Evolutionary conservation across 2,888 invertebrate genomes (phyloP), one percentile per base, ranked within the genome.

Genomic region (Diaphora mendica): DNA sequence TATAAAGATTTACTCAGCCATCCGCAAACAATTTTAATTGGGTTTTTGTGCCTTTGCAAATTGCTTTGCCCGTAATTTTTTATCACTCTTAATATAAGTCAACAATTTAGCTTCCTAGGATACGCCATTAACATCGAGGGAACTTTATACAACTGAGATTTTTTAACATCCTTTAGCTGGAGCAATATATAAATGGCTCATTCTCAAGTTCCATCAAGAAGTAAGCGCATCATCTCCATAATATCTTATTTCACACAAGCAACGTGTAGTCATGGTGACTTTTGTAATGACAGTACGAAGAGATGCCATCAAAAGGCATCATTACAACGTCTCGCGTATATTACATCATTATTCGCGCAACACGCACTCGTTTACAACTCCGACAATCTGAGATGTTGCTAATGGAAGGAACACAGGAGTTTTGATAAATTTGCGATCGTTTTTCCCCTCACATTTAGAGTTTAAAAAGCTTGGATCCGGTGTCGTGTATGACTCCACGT

Each of bases 11-110:
- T 93, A 91, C 89, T 90, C 91, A 92, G 90, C 89, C 90, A 91
- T 92, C 93, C 86, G 93, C 93, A 94, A 94, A 94, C 92, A 94
- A 93, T 94, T 94, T 94, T 93, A 94, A 94, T 94, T 94, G 91
- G 91, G 91, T 92, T 93, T 92, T 93, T 92, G 90, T 91, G 86
- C 91, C 90, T 91, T 84, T 88, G 85, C 89, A 92, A 92, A 93
- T 90, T 93, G 88, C 91, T 89, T 90, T 88, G 89, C 89, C 86
- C 85, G 85, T 82, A 80, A 91, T 88, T 86, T 87, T 83, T 88
- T 79, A 76, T 79, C 80, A 64, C 79, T 74, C 81, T 77, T 73
- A 76, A 68, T 79, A 80, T 76, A 33, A 48, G 68, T 44, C 11
- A 69, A 67, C 71, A 71, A 76, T 79, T 85, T 78, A 67, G 23